Evolutionary conservation across 2,797 vertebrate genomes (phyloP).

Genomic region (Danio jaintianensis): DNA sequence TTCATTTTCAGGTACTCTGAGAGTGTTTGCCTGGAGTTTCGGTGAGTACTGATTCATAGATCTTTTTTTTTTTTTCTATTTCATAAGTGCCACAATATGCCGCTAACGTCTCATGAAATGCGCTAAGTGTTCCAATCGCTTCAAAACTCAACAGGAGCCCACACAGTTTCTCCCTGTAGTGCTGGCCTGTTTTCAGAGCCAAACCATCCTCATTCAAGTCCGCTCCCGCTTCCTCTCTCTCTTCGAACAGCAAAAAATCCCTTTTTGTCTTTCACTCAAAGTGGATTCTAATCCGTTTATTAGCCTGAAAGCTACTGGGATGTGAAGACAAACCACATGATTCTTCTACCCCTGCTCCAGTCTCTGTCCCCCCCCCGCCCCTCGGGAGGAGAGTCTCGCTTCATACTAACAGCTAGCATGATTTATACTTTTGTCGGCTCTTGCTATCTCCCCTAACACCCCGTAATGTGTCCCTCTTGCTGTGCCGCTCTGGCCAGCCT

Average conservation of each 20-base stretch:
- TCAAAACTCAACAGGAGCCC: constrained; percentile 42
- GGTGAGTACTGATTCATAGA: constrained; percentile 56
- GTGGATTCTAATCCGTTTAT: constrained; percentile 85
- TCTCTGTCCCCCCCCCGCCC: not conserved
- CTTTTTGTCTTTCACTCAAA: constrained; percentile 78
- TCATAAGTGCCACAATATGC: constrained; percentile 25
- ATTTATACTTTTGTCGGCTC: constrained; percentile 46
- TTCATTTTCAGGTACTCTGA: constrained; percentile 56
- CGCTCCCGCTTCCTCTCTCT: constrained; percentile 56
- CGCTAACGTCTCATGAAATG: constrained; percentile 19
- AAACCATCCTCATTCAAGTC: constrained; percentile 42
- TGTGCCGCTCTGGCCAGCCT: constrained; percentile 17
- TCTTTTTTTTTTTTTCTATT: constrained; percentile 26
- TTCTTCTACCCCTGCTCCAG: constrained; percentile 38
- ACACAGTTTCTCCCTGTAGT: constrained; percentile 41
- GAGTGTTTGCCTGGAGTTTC: constrained; percentile 25
- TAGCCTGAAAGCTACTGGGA: constrained; percentile 78
- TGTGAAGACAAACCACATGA: constrained; percentile 80
- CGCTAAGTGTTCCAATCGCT: constrained; percentile 29
- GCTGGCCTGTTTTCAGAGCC: constrained; percentile 39
- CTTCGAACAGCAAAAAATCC: constrained; percentile 67
- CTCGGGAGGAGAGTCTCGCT: constrained; percentile 27
- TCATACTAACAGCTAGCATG: constrained; percentile 45
- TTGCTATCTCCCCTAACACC: constrained; percentile 42
- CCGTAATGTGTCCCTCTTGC: constrained; percentile 39